Conservation (phyloP, 2,797 vertebrate species). For the Bovichtus variegatus region DNA sequence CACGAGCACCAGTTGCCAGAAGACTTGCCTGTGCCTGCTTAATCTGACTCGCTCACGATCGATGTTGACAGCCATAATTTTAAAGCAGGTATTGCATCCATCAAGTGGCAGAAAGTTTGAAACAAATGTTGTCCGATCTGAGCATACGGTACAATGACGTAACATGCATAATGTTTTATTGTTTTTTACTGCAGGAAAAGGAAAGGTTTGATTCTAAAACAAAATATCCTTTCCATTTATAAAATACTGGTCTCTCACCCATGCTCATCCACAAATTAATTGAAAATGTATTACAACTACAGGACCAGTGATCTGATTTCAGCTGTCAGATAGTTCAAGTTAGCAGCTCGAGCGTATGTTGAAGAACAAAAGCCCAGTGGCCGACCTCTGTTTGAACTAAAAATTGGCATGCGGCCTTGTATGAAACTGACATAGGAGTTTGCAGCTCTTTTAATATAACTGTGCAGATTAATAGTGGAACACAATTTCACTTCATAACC, state of each 20-base stretch:
- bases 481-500: not conserved
- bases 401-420: not conserved
- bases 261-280: not conserved
- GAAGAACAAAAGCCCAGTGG: not conserved
- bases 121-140: not conserved
- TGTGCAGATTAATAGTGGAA: no score
- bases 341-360: not conserved
- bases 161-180: not conserved
- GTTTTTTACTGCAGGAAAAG: not conserved
- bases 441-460: not conserved
- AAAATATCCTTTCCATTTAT: not conserved
- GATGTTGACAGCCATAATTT: slow-evolving; percentile 14
- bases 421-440: not conserved
- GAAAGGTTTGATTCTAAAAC: not conserved
- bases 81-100: slow-evolving; percentile 30
- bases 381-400: not conserved
- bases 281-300: not conserved
- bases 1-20: slow-evolving; percentile 31
- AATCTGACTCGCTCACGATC: slow-evolving; percentile 24
- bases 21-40: slow-evolving; percentile 66
- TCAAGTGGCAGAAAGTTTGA: slow-evolving; percentile 11
- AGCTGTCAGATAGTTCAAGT: not conserved
- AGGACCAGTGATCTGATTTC: not conserved
- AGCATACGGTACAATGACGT: not conserved
- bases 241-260: not conserved